phyloP scores from a whole-genome alignment of 2,888 invertebrate genomes.

The Machimus atricapillus region DNA sequence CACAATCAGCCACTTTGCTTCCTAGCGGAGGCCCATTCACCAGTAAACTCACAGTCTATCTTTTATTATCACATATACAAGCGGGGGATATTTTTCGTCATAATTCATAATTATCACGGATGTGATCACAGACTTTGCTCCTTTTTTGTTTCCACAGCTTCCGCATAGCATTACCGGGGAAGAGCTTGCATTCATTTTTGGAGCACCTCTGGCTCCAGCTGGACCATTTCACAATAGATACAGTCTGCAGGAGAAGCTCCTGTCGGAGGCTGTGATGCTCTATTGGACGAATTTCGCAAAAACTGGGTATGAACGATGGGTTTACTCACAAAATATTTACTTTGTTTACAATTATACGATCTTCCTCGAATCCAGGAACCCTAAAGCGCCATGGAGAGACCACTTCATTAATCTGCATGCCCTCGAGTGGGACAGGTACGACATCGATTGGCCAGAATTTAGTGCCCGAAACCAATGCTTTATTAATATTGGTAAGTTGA shows the following conservation, averaged over 20 bases:
- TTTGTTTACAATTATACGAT: neutral
- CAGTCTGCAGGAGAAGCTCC: conserved; percentile 76
- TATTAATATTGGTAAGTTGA: conserved; percentile 69
- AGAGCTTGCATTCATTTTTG: conserved; percentile 86
- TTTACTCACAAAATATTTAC: neutral
- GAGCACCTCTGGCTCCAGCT: conserved; percentile 79
- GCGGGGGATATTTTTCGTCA: neutral
- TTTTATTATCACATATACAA: neutral
- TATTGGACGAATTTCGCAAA: conserved; percentile 91
- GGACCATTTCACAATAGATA: conserved; percentile 77
- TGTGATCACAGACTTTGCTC: neutral
- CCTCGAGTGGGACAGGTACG: conserved; percentile 73
- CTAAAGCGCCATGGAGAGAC: conserved; percentile 74
- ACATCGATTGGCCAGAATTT: conserved; percentile 86
- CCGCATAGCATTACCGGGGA: conserved; percentile 83
- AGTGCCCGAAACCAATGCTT: conserved; percentile 77
- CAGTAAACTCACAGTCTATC: neutral
- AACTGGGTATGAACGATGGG: conserved; percentile 73
- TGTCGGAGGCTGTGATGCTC: conserved; percentile 87
- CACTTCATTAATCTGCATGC: conserved; percentile 71
- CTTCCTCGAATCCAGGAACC: conserved; percentile 67
- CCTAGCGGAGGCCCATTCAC: neutral
- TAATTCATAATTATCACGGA: neutral
- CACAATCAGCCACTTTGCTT: neutral
- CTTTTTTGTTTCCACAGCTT: conserved; percentile 62